Evolutionary conservation across 2,797 vertebrate species (phyloP).

Genomic region (Enteromius thamalakanensis): DNA sequence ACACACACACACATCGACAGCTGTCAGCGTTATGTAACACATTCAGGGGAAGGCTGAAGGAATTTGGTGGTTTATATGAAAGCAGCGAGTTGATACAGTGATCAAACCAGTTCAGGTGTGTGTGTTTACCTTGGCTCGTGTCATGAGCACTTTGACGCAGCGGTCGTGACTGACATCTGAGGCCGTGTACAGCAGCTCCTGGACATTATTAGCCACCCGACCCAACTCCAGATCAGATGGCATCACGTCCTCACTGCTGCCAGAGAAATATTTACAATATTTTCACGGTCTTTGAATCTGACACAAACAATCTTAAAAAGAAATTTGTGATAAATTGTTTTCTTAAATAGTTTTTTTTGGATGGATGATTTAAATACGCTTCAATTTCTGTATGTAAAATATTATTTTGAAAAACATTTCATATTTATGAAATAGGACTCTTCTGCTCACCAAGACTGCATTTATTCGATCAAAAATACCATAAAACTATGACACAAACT

Average conservation of each 20-base stretch:
- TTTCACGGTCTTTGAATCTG: neutral
- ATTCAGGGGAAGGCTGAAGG: neutral
- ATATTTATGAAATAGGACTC: too few species aligned
- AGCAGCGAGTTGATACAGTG: neutral
- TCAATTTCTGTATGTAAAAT: too few species aligned
- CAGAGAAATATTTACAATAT: neutral
- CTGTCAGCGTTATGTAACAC: neutral
- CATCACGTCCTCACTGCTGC: conserved; percentile 84
- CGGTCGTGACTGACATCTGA: conserved; percentile 94
- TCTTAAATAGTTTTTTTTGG: too few species aligned
- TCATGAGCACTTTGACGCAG: conserved; percentile 92
- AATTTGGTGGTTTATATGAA: neutral
- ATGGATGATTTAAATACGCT: too few species aligned
- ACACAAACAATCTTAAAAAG: neutral
- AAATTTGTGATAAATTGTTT: too few species aligned
- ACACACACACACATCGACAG: neutral
- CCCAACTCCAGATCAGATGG: conserved; percentile 89
- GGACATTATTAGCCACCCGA: conserved; percentile 84
- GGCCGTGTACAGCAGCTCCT: conserved; percentile 87
- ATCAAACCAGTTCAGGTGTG: neutral
- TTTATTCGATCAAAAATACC: too few species aligned
- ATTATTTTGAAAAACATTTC: too few species aligned
- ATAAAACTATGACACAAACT: neutral
- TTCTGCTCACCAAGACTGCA: too few species aligned
- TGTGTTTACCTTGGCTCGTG: conserved; percentile 86